Evolutionary conservation across 2,888 invertebrate genomes (phyloP).

Genomic region (Cartodere bifasciata): DNA sequence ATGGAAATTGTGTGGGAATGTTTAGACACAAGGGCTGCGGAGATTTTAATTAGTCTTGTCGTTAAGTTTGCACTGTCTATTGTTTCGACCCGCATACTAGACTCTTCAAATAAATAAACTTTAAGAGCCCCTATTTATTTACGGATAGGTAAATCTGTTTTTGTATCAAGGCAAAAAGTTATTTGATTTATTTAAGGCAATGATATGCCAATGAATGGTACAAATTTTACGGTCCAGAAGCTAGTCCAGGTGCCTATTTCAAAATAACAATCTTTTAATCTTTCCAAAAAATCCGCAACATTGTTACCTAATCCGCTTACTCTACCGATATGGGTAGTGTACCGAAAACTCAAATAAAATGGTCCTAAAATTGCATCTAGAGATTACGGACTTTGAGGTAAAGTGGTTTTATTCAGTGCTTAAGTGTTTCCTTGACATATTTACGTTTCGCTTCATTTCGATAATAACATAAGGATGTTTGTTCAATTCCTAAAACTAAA

Average conservation of each 20-base stretch:
- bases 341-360: slow-evolving; percentile 12
- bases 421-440: slow-evolving; percentile 13
- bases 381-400: slow-evolving; percentile 12
- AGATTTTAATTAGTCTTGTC: slow-evolving; percentile 28
- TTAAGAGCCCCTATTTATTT: too few species aligned
- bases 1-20: slow-evolving; percentile 25
- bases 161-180: too few species aligned
- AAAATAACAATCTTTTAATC: slow-evolving; percentile 15
- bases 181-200: too few species aligned
- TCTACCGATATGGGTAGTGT: slow-evolving; percentile 11
- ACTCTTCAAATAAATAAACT: slow-evolving; percentile 8
- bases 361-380: slow-evolving; percentile 17
- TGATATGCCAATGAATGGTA: too few species aligned
- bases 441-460: slow-evolving; percentile 6
- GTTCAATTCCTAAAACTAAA: slow-evolving; percentile 2
- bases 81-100: slow-evolving; percentile 30
- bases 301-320: slow-evolving; percentile 24
- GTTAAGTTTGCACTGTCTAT: slow-evolving; percentile 19
- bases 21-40: slow-evolving; percentile 22
- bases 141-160: too few species aligned
- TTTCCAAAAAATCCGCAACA: slow-evolving; percentile 20
- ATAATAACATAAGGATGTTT: slow-evolving; percentile 2
- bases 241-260: too few species aligned
- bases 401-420: slow-evolving; percentile 11
- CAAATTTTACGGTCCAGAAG: too few species aligned